These are phyloP conservation scores for Caenorhabditis sulstoni DNA, from an alignment of 2,888 invertebrate genomes.

Conservation along the genomic window DNA sequence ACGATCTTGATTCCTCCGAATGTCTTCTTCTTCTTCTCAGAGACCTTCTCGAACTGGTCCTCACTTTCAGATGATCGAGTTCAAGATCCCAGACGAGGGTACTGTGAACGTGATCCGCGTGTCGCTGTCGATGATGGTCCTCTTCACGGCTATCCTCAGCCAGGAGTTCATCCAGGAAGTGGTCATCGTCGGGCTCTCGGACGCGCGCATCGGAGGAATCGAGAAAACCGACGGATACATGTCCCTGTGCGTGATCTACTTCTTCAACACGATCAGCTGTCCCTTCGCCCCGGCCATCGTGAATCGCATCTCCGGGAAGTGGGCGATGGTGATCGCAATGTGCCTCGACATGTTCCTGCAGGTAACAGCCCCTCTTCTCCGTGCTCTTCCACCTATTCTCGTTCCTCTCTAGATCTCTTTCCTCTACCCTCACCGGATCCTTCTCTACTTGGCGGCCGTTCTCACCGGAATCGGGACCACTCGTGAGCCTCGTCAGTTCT, in stretches of 20 bases:
- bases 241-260: constrained; percentile 26
- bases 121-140: constrained; percentile 32
- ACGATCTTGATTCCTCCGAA: too few species aligned
- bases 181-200: constrained; percentile 5
- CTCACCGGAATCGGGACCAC: constrained; percentile 28
- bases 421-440: not conserved
- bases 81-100: not conserved
- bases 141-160: constrained; percentile 31
- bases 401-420: not conserved
- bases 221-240: constrained; percentile 27
- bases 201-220: constrained; percentile 9
- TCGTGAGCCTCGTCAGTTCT: constrained; percentile 23
- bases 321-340: constrained; percentile 29
- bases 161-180: constrained; percentile 43
- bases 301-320: constrained; percentile 21
- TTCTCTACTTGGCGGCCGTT: not conserved
- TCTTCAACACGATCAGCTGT: constrained; percentile 36
- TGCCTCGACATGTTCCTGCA: not conserved
- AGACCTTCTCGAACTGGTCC: too few species aligned
- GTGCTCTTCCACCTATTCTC: not conserved
- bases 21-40: too few species aligned
- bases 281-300: constrained; percentile 19
- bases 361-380: constrained; percentile 3
- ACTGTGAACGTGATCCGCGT: constrained; percentile 27
- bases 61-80: too few species aligned